Evolutionary conservation across 1,140 invertebrate genomes (phyloP).

Genomic region (Formica exsecta): DNA sequence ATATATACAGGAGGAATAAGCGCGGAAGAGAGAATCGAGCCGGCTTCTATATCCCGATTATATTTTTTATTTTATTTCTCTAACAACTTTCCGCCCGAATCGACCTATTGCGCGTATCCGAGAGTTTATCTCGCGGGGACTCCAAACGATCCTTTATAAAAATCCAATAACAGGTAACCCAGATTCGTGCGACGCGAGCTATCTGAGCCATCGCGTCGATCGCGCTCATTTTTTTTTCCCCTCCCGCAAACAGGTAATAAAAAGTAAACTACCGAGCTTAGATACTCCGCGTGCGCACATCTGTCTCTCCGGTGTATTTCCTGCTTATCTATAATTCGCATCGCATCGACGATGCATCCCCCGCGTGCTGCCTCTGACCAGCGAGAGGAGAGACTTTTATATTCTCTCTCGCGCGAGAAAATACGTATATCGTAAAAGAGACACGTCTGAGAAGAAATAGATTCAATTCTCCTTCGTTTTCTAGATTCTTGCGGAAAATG

Average conservation of each 20-base stretch:
- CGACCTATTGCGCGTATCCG: slow-evolving; percentile 3
- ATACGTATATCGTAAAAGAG: background rate
- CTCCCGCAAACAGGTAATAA: background rate
- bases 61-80: slow-evolving; percentile 25
- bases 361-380: background rate
- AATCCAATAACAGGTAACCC: slow-evolving; percentile 64
- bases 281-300: background rate
- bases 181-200: slow-evolving; percentile 4
- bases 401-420: background rate
- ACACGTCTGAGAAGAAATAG: too few relatives aligned
- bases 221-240: background rate
- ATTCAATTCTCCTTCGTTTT: too few relatives aligned
- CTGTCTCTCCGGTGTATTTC: background rate
- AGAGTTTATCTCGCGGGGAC: slow-evolving; percentile 47
- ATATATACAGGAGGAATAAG: slow-evolving; percentile 20
- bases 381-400: slow-evolving; percentile 1
- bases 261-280: background rate
- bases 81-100: slow-evolving; percentile 41
- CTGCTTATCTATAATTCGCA: background rate
- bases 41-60: background rate
- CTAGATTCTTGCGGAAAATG: too few relatives aligned
- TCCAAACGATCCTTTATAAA: slow-evolving; percentile 50
- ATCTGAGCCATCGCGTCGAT: slow-evolving; percentile 39
- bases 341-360: background rate
- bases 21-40: slow-evolving; percentile 6